Conservation (phyloP, 2,797 vertebrate genomes). For the Philypnodon macrostomus region DNA sequence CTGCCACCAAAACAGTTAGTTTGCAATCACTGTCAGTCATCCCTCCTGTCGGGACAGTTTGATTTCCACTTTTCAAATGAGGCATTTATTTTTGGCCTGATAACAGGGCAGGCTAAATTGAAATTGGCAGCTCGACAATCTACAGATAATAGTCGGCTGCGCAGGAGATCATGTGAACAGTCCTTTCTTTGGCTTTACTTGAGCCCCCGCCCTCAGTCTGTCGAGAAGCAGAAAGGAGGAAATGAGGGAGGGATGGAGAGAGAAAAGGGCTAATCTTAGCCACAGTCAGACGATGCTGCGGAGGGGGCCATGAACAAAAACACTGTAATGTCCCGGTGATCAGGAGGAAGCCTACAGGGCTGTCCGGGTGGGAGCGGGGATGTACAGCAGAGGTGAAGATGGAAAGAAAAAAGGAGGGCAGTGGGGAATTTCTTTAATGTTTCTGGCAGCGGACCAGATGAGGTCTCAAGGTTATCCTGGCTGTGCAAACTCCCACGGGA, state of each 20-base stretch:
- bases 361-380: slow-evolving; percentile 51
- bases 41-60: slow-evolving; percentile 80
- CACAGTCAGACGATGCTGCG: slow-evolving; percentile 67
- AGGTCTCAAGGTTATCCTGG: slow-evolving; percentile 87
- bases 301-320: slow-evolving; percentile 64
- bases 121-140: slow-evolving; percentile 82
- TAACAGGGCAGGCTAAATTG: slow-evolving; percentile 80
- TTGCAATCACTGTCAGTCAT: slow-evolving; percentile 85
- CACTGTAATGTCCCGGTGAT: slow-evolving; percentile 74
- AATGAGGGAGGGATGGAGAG: slow-evolving; percentile 60
- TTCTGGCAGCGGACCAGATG: slow-evolving; percentile 84
- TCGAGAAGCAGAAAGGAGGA: slow-evolving; percentile 66
- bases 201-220: slow-evolving; percentile 54
- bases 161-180: slow-evolving; percentile 78
- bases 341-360: slow-evolving; percentile 64
- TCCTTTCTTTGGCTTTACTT: slow-evolving; percentile 63
- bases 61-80: slow-evolving; percentile 87
- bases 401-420: slow-evolving; percentile 62
- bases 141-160: slow-evolving; percentile 76
- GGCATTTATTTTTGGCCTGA: slow-evolving; percentile 80
- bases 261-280: slow-evolving; percentile 76
- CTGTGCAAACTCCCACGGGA: slow-evolving; percentile 90
- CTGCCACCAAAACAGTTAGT: slow-evolving; percentile 82
- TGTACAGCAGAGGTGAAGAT: slow-evolving; percentile 66
- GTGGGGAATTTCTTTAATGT: slow-evolving; percentile 78